phyloP scores from a whole-genome alignment of 1,140 invertebrate genomes.

The Drosophila trapezifrons region DNA sequence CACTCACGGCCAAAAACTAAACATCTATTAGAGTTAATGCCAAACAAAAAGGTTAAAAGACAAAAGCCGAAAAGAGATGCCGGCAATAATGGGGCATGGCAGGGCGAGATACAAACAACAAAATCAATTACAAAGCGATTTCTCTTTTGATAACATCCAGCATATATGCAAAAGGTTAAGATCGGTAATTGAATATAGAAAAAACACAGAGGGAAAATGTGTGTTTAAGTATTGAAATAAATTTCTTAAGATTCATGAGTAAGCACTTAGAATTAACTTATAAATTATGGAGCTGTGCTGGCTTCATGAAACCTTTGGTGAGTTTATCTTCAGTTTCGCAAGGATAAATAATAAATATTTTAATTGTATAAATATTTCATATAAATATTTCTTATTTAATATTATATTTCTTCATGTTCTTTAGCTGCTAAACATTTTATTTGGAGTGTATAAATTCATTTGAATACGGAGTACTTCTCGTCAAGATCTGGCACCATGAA shows the following conservation, averaged over 20 bases:
- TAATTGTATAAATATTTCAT: too few species aligned
- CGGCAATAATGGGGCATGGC: slow-evolving; percentile 53
- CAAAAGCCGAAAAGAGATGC: slow-evolving; percentile 48
- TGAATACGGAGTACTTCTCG: slow-evolving; percentile 45
- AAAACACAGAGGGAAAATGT: slow-evolving; percentile 15
- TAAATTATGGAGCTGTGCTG: not conserved
- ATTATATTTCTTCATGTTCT: not conserved
- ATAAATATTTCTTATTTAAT: not conserved
- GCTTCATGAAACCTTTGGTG: too few species aligned
- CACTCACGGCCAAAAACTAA: slow-evolving; percentile 58
- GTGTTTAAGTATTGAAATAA: too few species aligned
- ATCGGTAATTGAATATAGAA: slow-evolving; percentile 67
- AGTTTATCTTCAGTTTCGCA: too few species aligned
- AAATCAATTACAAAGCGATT: slow-evolving; percentile 78
- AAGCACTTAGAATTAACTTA: not conserved
- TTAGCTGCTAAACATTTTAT: not conserved
- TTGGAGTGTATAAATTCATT: slow-evolving; percentile 23
- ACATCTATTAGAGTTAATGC: slow-evolving; percentile 60
- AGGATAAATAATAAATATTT: too few species aligned
- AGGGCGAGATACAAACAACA: slow-evolving; percentile 45
- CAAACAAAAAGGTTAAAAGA: slow-evolving; percentile 54
- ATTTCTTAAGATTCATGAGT: too few species aligned
- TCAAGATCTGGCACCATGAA: slow-evolving; percentile 43
- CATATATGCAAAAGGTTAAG: slow-evolving; percentile 37
- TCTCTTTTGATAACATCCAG: slow-evolving; percentile 68